Conservation (phyloP, 2,797 vertebrate genomes). For the Myotis vivesi region DNA sequence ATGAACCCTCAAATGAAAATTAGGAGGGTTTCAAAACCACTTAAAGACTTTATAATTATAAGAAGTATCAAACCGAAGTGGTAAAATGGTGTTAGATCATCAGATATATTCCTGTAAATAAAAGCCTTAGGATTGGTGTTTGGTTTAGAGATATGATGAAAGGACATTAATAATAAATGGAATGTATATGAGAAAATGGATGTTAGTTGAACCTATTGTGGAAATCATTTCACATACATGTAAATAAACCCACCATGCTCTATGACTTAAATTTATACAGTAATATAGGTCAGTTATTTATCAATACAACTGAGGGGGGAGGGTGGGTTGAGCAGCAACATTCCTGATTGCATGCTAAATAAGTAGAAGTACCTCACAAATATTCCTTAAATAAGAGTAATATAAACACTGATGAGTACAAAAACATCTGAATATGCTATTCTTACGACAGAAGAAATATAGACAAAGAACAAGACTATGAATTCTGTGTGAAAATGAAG, state of each 20-base stretch:
- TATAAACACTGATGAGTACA: neutral
- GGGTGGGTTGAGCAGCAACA: neutral
- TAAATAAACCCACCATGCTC: neutral
- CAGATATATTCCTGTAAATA: neutral
- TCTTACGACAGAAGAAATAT: neutral
- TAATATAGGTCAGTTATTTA: neutral
- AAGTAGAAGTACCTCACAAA: neutral
- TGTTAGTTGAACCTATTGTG: neutral
- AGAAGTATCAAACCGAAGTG: neutral
- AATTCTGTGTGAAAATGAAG: neutral
- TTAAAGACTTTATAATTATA: neutral
- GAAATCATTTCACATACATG: neutral
- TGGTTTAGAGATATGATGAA: neutral
- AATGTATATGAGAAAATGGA: neutral
- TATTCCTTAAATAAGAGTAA: neutral
- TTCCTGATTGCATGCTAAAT: neutral
- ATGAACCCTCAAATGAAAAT: neutral
- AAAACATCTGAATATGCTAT: neutral
- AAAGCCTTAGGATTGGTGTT: neutral
- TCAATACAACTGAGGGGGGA: neutral
- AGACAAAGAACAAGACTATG: neutral
- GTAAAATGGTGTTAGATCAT: neutral
- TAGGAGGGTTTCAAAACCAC: neutral
- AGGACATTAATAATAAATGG: conserved; percentile 1
- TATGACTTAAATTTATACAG: neutral